Base-by-base conservation (phyloP, 2,888 invertebrate genomes). In the Cabera pusaria region DNA sequence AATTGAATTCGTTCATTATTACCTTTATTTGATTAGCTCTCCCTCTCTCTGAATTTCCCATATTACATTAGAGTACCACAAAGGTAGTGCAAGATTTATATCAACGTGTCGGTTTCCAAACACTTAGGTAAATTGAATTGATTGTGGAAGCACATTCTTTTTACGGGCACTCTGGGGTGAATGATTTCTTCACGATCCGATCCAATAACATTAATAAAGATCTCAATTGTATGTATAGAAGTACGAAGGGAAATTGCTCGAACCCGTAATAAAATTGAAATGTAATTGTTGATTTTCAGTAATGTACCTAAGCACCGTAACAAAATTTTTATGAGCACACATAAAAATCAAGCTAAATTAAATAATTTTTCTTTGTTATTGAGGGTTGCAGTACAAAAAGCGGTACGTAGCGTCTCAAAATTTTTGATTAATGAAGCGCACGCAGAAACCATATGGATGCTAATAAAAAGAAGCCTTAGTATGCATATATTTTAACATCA, bases 201-300 rank as follows among this genome's bases (percentile, higher is more conserved):
- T 28, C 14, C 20, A 29, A 37, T 20, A 16, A 26, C 10, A 21
- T 20, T 21, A 19, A 6, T 10, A 20, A 7, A 28, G 23, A 11
- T 3, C 11, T 21, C 22, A 17, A 22, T 27, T 22, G 22, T 14
- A 1, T 21, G 29, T 17, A 20, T 10, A 17, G 16, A 32, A 14
- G 14, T 14, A 3, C 4, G 7, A 24, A 24, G 12, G 27, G 24
- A 24, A 9, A 28, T 23, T 12, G 11, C 23, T 23, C 12, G 3
- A n/a, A 34, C 45, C 47, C 52, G 39, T 48, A 39, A 16, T 22
- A 8, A 38, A 52, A 58, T 54, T 47, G 36, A 18, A 41, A 48
- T 44, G 38, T 28, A 28, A 39, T 4, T 7, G 7, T 8, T 7
- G 8, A 21, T 21, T 21, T 8, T 21, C 8, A 8, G 4, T 1